Evolutionary conservation across 1,140 invertebrate species (phyloP).

Genomic region (Muscidifurax raptorellus): DNA sequence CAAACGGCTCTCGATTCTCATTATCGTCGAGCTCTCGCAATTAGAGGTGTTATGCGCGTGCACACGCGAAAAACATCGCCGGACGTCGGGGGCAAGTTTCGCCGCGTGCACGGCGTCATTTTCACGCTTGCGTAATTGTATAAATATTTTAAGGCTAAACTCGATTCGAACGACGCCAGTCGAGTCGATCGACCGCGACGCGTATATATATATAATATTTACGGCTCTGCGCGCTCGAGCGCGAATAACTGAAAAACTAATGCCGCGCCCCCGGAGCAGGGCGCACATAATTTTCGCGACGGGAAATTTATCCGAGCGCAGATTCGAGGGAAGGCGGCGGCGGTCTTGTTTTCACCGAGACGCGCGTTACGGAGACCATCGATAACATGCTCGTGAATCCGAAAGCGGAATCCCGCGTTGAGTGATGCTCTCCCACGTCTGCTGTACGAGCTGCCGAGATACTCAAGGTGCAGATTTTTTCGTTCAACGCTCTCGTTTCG

Average conservation of each 20-base stretch:
- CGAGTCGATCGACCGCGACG: not conserved
- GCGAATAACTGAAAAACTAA: slow-evolving; percentile 1
- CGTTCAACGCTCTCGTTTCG: too few relatives aligned
- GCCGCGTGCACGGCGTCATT: too few relatives aligned
- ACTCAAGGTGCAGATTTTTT: not conserved
- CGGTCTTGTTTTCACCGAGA: not conserved
- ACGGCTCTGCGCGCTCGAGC: too few relatives aligned
- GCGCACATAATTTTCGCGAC: not conserved
- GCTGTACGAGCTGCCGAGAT: not conserved
- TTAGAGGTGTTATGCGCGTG: not conserved
- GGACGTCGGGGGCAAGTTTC: too few relatives aligned
- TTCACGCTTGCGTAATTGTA: too few relatives aligned
- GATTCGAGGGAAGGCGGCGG: not conserved
- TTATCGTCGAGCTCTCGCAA: not conserved
- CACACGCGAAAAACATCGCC: not conserved
- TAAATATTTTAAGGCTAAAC: too few relatives aligned
- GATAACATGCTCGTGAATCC: not conserved
- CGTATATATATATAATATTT: too few relatives aligned
- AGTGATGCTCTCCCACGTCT: not conserved
- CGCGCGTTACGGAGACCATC: not conserved
- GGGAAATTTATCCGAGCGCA: too few relatives aligned
- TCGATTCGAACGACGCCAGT: not conserved
- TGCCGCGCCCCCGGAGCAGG: not conserved
- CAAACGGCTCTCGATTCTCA: not conserved
- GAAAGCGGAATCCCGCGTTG: not conserved